Base-by-base conservation (phyloP, 2,113 vertebrate genomes). In the Mesocricetus auratus region DNA sequence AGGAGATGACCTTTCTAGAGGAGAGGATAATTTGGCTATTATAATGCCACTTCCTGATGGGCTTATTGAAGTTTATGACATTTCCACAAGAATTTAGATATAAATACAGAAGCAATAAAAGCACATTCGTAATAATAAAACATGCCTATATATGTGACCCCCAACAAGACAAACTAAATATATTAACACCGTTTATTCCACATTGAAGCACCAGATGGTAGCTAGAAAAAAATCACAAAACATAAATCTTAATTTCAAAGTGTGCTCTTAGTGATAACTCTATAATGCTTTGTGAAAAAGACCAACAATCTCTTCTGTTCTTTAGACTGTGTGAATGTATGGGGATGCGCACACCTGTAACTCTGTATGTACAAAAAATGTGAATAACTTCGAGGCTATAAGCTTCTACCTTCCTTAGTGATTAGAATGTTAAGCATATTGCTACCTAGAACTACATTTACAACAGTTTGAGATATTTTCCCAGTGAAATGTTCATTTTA, bases 71-170 rank as follows among this genome's bases (percentile, higher is more conserved):
- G 45, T 71, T 39, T 87, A 13, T 97, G 77, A 62, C 89, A 92
- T 97, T 98, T 96, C 86, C 3, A 68, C 29, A 91, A 94, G 90
- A 91, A 69, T 92, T 97, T 77, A 89, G 90, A 85, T 93, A 92
- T 88, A 96, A 96, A 75, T 93, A 85, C 42, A 42, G 95, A 97
- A 96, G 31, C 12, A 94, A 62, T 3, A 87, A 58, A 82, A 95
- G 26, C 78, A 86, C 82, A 90, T 93, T 93, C 81, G 79, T 85
- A 96, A 71, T n/a, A 7, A 0, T 95, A 89, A 90, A 95, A 90
- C 62, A 68, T 2, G 29, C 50, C 66, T 96, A 19, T 0, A 58
- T 93, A 31, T 96, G 47, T 90, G 93, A 96, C 50, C 88, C 88
- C 21, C 75, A 86, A 69, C 71, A 95, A 96, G 69, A 73, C 50